phyloP scores from a whole-genome alignment of 2,797 vertebrate genomes.

The Cuniculus paca region DNA sequence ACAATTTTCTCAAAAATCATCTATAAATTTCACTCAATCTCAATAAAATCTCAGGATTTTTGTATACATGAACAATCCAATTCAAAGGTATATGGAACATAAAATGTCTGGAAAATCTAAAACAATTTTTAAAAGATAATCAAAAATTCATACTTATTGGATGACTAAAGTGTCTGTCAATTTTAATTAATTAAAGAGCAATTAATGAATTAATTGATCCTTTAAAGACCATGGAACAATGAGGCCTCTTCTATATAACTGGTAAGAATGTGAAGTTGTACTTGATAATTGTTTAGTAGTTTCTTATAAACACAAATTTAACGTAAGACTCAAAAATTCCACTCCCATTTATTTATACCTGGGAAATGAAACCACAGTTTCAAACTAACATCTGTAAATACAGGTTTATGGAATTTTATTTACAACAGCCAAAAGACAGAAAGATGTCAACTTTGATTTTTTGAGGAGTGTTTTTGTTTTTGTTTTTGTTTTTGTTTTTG shows the following conservation, averaged over 20 bases:
- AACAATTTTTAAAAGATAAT: background rate
- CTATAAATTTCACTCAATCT: background rate
- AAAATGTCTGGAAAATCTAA: background rate
- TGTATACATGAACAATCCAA: background rate
- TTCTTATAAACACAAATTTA: background rate
- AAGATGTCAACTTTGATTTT: background rate
- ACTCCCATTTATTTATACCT: background rate
- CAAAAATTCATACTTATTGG: background rate
- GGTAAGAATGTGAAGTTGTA: background rate
- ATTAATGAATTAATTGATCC: background rate
- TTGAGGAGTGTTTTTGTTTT: no score
- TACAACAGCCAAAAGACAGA: background rate
- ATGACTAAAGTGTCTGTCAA: background rate
- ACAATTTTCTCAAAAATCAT: background rate
- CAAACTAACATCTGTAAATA: background rate
- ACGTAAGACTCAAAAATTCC: background rate
- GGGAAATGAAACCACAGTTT: conserved; percentile 8
- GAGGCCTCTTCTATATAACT: background rate
- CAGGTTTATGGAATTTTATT: background rate
- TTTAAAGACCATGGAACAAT: background rate
- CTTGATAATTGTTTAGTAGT: background rate
- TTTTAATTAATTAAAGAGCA: background rate
- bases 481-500: no score
- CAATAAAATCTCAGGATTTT: background rate
- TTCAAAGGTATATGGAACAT: background rate